These are phyloP conservation scores for Leuciscus idus DNA, from an alignment of 2,113 vertebrate species.

Conservation along the genomic window DNA sequence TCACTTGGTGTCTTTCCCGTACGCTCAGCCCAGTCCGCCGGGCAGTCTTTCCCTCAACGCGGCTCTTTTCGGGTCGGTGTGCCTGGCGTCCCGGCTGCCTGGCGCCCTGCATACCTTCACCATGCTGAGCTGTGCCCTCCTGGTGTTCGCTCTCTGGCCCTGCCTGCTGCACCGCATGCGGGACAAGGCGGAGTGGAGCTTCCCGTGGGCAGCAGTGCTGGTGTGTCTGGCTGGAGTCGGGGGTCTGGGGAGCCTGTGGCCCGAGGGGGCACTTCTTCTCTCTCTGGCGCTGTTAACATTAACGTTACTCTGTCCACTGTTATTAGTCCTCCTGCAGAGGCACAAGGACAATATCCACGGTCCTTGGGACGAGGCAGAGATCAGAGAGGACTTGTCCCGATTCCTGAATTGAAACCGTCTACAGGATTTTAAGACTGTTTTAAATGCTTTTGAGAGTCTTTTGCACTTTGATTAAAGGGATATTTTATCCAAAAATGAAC, in stretches of 20 bases:
- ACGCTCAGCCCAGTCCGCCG: slow-evolving; percentile 87
- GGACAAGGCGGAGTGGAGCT: slow-evolving; percentile 75
- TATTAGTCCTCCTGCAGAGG: slow-evolving; percentile 87
- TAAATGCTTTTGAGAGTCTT: neutral
- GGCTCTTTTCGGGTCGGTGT: slow-evolving; percentile 94
- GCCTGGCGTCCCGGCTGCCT: slow-evolving; percentile 90
- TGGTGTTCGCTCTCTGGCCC: slow-evolving; percentile 96
- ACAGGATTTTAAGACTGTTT: neutral
- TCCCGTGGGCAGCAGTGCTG: slow-evolving; percentile 79
- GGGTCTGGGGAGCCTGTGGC: slow-evolving; percentile 80
- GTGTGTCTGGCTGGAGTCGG: slow-evolving; percentile 80
- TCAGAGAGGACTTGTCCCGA: slow-evolving; percentile 89
- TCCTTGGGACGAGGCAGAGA: slow-evolving; percentile 98
- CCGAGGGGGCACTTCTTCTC: slow-evolving; percentile 82
- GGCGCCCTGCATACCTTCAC: slow-evolving; percentile 90
- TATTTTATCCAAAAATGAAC: neutral
- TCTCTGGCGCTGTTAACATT: slow-evolving; percentile 80
- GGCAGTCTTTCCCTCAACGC: slow-evolving; percentile 94
- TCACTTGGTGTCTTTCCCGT: slow-evolving; percentile 92
- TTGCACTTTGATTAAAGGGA: neutral
- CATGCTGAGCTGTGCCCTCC: slow-evolving; percentile 91
- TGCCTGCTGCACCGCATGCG: slow-evolving; percentile 90
- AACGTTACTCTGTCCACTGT: slow-evolving; percentile 87
- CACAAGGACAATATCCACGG: slow-evolving; percentile 98
- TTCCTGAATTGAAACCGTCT: slow-evolving; percentile 72